Conservation (phyloP, 2,888 invertebrate species). For the Allacma fusca region DNA sequence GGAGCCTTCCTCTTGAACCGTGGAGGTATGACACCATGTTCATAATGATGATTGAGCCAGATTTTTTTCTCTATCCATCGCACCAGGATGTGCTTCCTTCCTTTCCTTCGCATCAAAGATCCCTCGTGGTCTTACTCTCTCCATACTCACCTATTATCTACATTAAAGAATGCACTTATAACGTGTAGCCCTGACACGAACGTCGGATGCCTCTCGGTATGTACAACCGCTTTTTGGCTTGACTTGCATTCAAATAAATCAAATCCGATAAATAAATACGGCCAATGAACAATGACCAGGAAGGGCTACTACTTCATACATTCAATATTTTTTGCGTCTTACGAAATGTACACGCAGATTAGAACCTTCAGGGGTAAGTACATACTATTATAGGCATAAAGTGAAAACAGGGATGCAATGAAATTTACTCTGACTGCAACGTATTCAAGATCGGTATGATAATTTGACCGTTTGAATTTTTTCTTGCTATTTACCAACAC, state of each 20-base stretch:
- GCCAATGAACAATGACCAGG: constrained; percentile 7
- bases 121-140: background rate
- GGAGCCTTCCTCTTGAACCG: constrained; percentile 17
- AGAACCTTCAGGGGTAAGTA: background rate
- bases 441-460: too few species aligned
- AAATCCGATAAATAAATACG: constrained; percentile 44
- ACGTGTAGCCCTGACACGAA: background rate
- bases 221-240: background rate
- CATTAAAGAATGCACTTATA: background rate
- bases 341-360: background rate
- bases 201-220: background rate
- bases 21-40: constrained; percentile 43
- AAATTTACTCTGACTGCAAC: too few species aligned
- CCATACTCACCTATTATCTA: background rate
- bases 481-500: too few species aligned
- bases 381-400: too few species aligned
- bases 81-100: constrained; percentile 46
- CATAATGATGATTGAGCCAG: constrained; percentile 48
- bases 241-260: constrained; percentile 35
- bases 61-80: constrained; percentile 42
- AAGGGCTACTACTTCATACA: background rate
- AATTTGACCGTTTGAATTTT: too few species aligned
- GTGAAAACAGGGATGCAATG: too few species aligned
- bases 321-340: background rate
- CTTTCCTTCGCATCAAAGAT: constrained; percentile 28